Percentiles rank a stretch among this genome's conserved stretches.
phyloP scores from a whole-genome alignment of 2,113 vertebrate genomes.

The Eulacestoma nigropectus region DNA sequence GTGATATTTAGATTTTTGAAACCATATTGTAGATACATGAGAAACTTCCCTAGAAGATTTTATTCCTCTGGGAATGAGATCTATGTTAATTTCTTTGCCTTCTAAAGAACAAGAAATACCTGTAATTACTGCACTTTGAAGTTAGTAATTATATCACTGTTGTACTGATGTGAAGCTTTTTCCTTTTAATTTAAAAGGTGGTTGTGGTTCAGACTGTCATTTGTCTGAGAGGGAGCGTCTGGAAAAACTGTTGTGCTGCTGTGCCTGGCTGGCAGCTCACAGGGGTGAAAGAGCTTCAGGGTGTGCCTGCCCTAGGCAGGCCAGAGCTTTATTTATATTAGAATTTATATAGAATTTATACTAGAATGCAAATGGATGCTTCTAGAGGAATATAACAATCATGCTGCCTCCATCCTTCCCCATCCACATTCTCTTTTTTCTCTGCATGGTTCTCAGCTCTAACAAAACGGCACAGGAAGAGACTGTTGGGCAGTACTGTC shows the following conservation, averaged over 20 bases:
- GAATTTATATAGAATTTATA: neutral
- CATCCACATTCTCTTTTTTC: neutral
- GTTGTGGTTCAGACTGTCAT: neutral
- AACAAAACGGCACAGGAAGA: neutral
- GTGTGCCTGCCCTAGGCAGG: neutral
- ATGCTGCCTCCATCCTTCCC: neutral
- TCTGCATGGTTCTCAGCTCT: neutral
- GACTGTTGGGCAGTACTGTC: neutral
- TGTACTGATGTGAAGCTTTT: neutral
- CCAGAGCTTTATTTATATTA: neutral
- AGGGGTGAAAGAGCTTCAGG: neutral
- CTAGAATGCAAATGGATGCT: neutral
- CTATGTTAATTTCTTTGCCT: neutral
- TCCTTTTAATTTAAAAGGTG: neutral
- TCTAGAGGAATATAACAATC: neutral
- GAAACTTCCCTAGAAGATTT: neutral
- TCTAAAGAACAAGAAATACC: slow-evolving; percentile 4
- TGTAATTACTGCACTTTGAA: neutral
- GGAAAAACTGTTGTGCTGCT: neutral
- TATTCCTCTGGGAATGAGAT: neutral
- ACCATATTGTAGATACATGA: neutral
- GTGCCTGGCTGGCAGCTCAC: neutral
- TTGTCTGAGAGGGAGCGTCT: neutral
- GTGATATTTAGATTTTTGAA: neutral
- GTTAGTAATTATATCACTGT: neutral